A percentile compares a stretch with the other conserved stretches of the same genome.
phyloP scores from a whole-genome alignment of 1,140 invertebrate genomes.

The Sweltsa coloradensis region DNA sequence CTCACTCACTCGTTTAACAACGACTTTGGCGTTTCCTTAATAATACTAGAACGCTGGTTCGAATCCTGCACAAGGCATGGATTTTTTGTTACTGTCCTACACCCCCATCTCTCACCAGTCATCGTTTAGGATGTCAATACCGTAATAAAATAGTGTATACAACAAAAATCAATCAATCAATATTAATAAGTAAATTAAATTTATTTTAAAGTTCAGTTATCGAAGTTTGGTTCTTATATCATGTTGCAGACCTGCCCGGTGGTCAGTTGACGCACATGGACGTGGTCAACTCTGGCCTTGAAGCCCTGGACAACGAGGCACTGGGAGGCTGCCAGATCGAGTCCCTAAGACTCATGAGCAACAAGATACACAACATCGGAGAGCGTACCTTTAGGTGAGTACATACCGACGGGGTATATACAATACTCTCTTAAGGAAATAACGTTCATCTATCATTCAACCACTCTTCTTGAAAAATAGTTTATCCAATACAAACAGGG shows the following conservation, averaged over 20 bases:
- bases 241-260: conserved; percentile 32
- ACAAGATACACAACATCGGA: conserved; percentile 30
- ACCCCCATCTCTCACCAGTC: no score
- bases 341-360: conserved; percentile 39
- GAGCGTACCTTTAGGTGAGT: conserved; percentile 25
- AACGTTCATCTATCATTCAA: no score
- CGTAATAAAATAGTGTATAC: background rate
- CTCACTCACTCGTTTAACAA: no score
- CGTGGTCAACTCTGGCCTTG: conserved; percentile 37
- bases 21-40: no score
- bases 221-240: conserved; percentile 1
- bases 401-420: no score
- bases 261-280: conserved; percentile 40
- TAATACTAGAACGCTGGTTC: no score
- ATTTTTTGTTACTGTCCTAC: no score
- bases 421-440: no score
- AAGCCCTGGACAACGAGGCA: conserved; percentile 36
- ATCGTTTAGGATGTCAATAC: no score
- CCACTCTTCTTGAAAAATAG: no score
- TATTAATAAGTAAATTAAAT: background rate
- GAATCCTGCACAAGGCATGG: no score
- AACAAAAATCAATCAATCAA: background rate
- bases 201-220: conserved; percentile 1
- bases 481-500: no score
- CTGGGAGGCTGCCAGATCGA: conserved; percentile 32